phyloP scores from a whole-genome alignment of 2,888 invertebrate genomes.

The Nineta flava region DNA sequence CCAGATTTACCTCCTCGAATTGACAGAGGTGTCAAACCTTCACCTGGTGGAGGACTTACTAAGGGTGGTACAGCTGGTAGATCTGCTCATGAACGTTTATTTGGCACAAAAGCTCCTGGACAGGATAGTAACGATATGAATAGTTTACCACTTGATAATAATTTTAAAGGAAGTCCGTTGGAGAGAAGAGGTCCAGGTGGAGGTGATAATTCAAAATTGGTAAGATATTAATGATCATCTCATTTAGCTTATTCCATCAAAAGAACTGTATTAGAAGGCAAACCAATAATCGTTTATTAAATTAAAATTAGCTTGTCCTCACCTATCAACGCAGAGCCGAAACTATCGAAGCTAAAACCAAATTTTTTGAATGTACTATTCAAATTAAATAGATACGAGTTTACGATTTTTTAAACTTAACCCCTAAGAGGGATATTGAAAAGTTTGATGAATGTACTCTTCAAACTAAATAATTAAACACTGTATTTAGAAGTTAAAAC shows the following conservation, averaged over 20 bases:
- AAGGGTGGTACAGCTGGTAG: slow-evolving; percentile 16
- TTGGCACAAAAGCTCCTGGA: slow-evolving; percentile 32
- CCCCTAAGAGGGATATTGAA: too few species aligned
- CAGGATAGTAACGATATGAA: slow-evolving; percentile 15
- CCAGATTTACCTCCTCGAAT: slow-evolving; percentile 78
- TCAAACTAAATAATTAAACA: too few species aligned
- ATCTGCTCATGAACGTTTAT: slow-evolving; percentile 56
- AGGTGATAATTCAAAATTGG: slow-evolving; percentile 27
- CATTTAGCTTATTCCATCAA: not conserved
- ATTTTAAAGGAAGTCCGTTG: slow-evolving; percentile 24
- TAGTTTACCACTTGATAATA: slow-evolving; percentile 15
- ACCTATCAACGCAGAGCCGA: too few species aligned
- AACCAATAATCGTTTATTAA: not conserved
- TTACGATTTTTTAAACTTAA: too few species aligned
- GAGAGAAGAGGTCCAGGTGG: slow-evolving; percentile 20
- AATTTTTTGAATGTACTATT: too few species aligned
- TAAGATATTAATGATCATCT: slow-evolving; percentile 14
- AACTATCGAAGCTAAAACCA: too few species aligned
- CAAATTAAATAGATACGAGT: too few species aligned
- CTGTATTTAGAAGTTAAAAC: too few species aligned
- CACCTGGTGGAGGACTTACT: slow-evolving; percentile 26
- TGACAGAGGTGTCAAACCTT: slow-evolving; percentile 62
- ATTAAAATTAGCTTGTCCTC: too few species aligned
- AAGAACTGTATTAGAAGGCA: not conserved
- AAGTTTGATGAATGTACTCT: too few species aligned